phyloP scores from a whole-genome alignment of 2,113 vertebrate species.

The Dascyllus trimaculatus region DNA sequence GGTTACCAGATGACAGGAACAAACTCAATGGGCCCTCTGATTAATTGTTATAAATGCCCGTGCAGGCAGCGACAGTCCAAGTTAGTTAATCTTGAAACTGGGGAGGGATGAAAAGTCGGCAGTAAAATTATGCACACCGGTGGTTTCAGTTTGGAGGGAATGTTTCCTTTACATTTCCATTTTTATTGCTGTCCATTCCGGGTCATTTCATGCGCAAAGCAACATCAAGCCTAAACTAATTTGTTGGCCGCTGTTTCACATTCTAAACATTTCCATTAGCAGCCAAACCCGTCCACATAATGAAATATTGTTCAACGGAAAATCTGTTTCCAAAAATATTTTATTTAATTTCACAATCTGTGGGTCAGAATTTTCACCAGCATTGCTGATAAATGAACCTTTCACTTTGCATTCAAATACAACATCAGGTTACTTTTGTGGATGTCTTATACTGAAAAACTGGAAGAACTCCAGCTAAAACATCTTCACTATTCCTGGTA shows the following conservation, averaged over 20 bases:
- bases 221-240: slow-evolving; percentile 75
- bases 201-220: slow-evolving; percentile 77
- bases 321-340: slow-evolving; percentile 38
- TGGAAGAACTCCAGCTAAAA: slow-evolving; percentile 14
- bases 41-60: slow-evolving; percentile 76
- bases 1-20: slow-evolving; percentile 59
- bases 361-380: slow-evolving; percentile 9
- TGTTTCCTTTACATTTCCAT: slow-evolving; percentile 83
- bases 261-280: slow-evolving; percentile 77
- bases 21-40: slow-evolving; percentile 60
- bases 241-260: slow-evolving; percentile 74
- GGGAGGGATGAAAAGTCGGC: slow-evolving; percentile 52
- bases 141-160: slow-evolving; percentile 67
- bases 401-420: slow-evolving; percentile 2
- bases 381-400: neutral
- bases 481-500: neutral
- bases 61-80: slow-evolving; percentile 40
- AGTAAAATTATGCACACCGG: slow-evolving; percentile 75
- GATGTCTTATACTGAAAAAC: slow-evolving; percentile 11
- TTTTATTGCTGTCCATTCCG: slow-evolving; percentile 84
- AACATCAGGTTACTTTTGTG: slow-evolving; percentile 7
- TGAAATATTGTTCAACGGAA: slow-evolving; percentile 69
- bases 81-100: slow-evolving; percentile 70
- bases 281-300: slow-evolving; percentile 47
- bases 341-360: slow-evolving; percentile 38